A percentile compares a stretch with the other conserved stretches of the same genome.
These are phyloP conservation scores for Elmis aenea DNA, from an alignment of 2,888 invertebrate genomes.

Conservation along the genomic window DNA sequence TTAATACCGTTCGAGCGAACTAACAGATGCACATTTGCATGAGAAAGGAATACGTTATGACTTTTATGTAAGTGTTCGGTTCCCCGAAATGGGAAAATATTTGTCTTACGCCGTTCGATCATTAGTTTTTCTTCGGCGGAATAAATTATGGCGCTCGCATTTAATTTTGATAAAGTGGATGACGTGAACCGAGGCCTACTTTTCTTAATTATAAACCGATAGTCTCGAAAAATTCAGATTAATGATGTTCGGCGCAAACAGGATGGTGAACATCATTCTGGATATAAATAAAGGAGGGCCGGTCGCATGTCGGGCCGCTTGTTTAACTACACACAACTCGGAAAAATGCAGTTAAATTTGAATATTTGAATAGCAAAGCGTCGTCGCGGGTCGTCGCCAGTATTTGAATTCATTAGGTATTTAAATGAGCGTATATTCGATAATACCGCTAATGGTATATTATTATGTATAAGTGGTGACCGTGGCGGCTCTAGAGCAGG, in stretches of 20 bases:
- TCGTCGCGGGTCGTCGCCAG: conserved; percentile 18
- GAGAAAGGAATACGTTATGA: too few relatives aligned
- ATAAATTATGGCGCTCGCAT: neutral
- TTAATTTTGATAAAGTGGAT: conserved; percentile 11
- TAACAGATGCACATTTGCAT: too few relatives aligned
- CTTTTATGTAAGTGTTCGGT: too few relatives aligned
- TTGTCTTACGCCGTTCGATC: too few relatives aligned
- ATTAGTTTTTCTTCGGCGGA: too few relatives aligned
- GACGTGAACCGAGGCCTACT: conserved; percentile 2
- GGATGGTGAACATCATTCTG: conserved; percentile 11
- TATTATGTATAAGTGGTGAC: conserved; percentile 36
- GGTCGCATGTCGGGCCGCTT: conserved; percentile 19
- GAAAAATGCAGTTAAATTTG: conserved; percentile 30
- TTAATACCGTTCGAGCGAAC: too few relatives aligned
- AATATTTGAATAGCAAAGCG: conserved; percentile 30
- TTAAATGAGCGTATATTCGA: conserved; percentile 40
- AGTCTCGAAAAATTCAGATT: conserved; percentile 3
- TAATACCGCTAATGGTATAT: conserved; percentile 39
- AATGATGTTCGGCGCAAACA: conserved; percentile 13
- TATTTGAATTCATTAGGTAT: conserved; percentile 41
- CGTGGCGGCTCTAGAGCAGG: conserved; percentile 24
- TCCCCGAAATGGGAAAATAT: too few relatives aligned
- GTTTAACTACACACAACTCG: conserved; percentile 24
- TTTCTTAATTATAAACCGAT: conserved; percentile 10
- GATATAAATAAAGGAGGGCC: conserved; percentile 15